Evolutionary conservation across 2,797 vertebrate genomes (phyloP).

Genomic region (Eulemur mongoz): DNA sequence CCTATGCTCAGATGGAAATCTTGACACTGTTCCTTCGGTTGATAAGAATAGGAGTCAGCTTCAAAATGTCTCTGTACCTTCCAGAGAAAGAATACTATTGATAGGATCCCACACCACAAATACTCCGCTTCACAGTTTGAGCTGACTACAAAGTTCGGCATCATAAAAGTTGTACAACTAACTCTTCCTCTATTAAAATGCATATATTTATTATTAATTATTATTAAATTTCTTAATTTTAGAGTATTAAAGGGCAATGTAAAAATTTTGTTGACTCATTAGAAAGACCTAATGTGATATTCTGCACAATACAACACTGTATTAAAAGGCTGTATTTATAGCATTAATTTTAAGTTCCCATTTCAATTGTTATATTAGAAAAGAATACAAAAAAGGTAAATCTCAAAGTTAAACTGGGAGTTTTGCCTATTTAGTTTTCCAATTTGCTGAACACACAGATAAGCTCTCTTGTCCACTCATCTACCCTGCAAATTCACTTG

Average conservation of each 20-base stretch:
- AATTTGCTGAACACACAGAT: slow-evolving; percentile 62
- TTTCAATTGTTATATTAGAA: slow-evolving; percentile 78
- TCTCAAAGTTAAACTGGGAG: slow-evolving; percentile 68
- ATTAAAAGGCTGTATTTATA: slow-evolving; percentile 86
- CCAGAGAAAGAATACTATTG: not conserved
- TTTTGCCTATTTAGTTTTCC: slow-evolving; percentile 60
- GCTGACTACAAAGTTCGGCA: slow-evolving; percentile 29
- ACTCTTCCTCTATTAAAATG: slow-evolving; percentile 83
- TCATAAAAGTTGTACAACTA: slow-evolving; percentile 79
- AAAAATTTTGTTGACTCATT: slow-evolving; percentile 86
- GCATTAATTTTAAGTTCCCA: slow-evolving; percentile 84
- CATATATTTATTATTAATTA: slow-evolving; percentile 89
- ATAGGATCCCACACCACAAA: not conserved
- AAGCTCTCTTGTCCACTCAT: not conserved
- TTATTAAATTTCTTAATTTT: slow-evolving; percentile 86
- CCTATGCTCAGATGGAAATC: not conserved
- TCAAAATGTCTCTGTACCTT: not conserved
- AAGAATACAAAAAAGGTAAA: slow-evolving; percentile 78
- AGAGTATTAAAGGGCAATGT: slow-evolving; percentile 79
- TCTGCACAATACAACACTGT: slow-evolving; percentile 79
- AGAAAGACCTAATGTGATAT: slow-evolving; percentile 78
- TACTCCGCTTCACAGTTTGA: slow-evolving; percentile 4
- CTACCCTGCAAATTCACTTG: not conserved
- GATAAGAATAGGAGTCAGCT: not conserved
- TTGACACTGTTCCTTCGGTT: not conserved